Base-by-base conservation (phyloP, 1,140 invertebrate species). In the Drosophila saltans region DNA sequence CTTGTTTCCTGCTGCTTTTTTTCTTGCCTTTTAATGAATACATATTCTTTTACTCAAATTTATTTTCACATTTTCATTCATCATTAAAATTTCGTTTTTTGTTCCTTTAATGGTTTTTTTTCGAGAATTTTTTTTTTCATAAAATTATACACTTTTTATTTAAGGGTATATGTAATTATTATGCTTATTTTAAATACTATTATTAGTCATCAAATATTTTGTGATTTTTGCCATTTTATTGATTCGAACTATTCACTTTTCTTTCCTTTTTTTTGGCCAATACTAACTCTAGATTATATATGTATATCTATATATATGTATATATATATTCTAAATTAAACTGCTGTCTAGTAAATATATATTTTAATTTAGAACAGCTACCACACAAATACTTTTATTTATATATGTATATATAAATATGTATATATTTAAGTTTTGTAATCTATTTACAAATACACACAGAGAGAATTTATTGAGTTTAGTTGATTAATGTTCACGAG, bases 361-460 rank as follows among this genome's bases (percentile, higher is more conserved):
- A 68, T 76, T 61, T 60, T 24, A 69, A 72, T 72, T 69, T 80
- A 40, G 72, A 77, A 76, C 67, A 77, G 61, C 65, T 78, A 80
- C 81, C 72, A 80, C 81, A 80, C 61, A 72, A 69, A 75, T 67
- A 68, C 60, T 52, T 61, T 63, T 74, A 30, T 63, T 6, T 36
- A 36, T 36, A 36, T 36, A 16, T 55, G 52, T 69, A 5, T 36
- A 57, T 77, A 43, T 65, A 60, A 64, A n/a, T 70, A 78, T 78
- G 39, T 78, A 61, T 72, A 72, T 64, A 78, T 56, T 82, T 59
- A 36, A 40, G 56, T 78, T 74, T 28, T 55, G 60, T 81, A 68
- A 59, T 72, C 75, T 84, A 89, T 88, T 80, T 88, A 89, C 84
- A 88, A 89, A 72, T 79, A 80, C 73, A 74, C 84, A 72, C 52